Percentiles rank a stretch among this genome's conserved stretches.
Evolutionary conservation across 2,113 vertebrate genomes (phyloP).

Genomic region (Typhlomys cinereus): DNA sequence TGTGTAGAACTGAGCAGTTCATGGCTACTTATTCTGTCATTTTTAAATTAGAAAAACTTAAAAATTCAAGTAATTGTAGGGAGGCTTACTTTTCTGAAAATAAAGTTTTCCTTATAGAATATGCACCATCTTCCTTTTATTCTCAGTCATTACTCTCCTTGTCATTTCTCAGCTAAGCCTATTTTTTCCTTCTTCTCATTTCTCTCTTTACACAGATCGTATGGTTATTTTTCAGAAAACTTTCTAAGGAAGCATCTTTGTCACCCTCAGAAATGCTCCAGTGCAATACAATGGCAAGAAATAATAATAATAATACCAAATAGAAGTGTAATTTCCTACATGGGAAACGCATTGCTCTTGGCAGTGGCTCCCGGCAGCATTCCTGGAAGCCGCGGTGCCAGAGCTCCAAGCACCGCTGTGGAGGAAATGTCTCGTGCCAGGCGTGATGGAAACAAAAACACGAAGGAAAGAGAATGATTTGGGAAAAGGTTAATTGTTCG

Average conservation of each 20-base stretch:
- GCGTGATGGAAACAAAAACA: constrained; percentile 81
- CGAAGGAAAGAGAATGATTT: constrained; percentile 76
- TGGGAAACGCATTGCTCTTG: constrained; percentile 82
- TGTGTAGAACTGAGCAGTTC: too few relatives aligned
- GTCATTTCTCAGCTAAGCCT: constrained; percentile 6
- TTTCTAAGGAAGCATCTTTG: constrained; percentile 76
- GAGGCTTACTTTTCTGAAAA: constrained; percentile 41
- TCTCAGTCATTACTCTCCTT: background rate
- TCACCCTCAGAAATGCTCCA: constrained; percentile 75
- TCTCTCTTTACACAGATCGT: constrained; percentile 52
- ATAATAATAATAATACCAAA: constrained; percentile 84
- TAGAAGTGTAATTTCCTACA: constrained; percentile 82
- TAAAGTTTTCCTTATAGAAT: constrained; percentile 18
- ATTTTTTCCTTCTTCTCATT: background rate
- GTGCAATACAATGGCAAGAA: constrained; percentile 81
- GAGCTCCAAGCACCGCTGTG: constrained; percentile 81
- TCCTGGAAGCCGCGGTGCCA: constrained; percentile 82
- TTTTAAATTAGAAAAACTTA: constrained; percentile 29
- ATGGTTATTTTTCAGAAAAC: constrained; percentile 73
- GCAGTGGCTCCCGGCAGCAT: constrained; percentile 79
- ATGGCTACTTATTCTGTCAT: too few relatives aligned
- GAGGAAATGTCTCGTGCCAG: constrained; percentile 82
- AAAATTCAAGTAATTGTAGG: constrained; percentile 10
- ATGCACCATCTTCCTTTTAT: background rate
- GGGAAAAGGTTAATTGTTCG: constrained; percentile 75